These are phyloP conservation scores for Percopsis omiscomaycus DNA, from an alignment of 2,797 vertebrate species.

Conservation along the genomic window DNA sequence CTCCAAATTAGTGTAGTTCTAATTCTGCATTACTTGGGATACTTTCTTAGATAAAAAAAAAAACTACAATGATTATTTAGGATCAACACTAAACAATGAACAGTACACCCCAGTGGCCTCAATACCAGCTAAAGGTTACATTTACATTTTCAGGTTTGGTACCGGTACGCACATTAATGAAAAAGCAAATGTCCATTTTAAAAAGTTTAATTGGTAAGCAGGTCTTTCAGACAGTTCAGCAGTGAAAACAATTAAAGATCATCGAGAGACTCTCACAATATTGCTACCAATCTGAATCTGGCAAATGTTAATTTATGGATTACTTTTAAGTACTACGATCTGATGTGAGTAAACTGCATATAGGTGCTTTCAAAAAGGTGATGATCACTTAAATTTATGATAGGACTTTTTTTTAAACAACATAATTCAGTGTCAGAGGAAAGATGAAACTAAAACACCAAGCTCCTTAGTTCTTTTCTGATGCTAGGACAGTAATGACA, in stretches of 20 bases:
- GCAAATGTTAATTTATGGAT: constrained; percentile 47
- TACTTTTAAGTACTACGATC: constrained; percentile 6
- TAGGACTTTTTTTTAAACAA: constrained; percentile 2
- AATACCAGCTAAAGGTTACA: too few relatives aligned
- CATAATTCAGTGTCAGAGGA: background rate
- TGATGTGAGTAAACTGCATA: constrained; percentile 24
- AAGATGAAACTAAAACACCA: background rate
- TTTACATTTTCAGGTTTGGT: too few relatives aligned
- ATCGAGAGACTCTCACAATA: constrained; percentile 64
- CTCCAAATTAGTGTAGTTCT: too few relatives aligned
- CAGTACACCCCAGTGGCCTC: too few relatives aligned
- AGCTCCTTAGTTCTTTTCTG: constrained; percentile 7
- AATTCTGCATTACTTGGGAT: too few relatives aligned
- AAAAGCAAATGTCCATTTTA: constrained; percentile 41
- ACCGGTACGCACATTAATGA: constrained; percentile 24
- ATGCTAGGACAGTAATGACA: constrained; percentile 4
- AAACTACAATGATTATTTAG: too few relatives aligned
- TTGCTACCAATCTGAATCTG: constrained; percentile 61
- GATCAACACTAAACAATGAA: too few relatives aligned
- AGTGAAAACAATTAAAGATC: constrained; percentile 48
- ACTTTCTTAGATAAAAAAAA: background rate
- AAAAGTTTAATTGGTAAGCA: constrained; percentile 75
- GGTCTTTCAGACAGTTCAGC: constrained; percentile 74
- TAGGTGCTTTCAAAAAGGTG: background rate
- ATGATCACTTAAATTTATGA: background rate